A percentile compares a stretch with the other conserved stretches of the same genome.
These are phyloP conservation scores for Apostichopus californicus DNA, from an alignment of 35 echinoderm and acorn worm species.

Conservation along the genomic window DNA sequence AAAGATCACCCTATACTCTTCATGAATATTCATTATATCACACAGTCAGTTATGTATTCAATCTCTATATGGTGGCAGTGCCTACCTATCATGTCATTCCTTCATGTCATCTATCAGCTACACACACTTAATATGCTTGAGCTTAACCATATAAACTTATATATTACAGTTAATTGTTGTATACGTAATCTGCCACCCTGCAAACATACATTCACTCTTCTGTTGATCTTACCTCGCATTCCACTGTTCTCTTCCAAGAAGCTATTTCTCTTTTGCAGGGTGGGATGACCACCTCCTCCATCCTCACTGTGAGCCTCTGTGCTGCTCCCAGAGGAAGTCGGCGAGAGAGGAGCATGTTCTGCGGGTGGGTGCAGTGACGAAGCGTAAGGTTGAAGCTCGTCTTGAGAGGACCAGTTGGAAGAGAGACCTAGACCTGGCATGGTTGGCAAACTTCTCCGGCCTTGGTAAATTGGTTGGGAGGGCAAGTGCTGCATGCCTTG, in stretches of 20 bases:
- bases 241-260: conserved; percentile 97
- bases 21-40: no score
- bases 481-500: neutral
- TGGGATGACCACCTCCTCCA: conserved; percentile 43
- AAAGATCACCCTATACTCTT: no score
- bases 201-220: neutral
- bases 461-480: conserved; percentile 46
- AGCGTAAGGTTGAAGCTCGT: conserved; percentile 60
- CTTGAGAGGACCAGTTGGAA: conserved; percentile 69
- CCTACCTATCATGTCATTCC: no score
- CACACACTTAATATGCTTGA: no score
- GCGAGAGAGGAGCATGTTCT: conserved; percentile 86
- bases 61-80: no score
- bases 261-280: conserved; percentile 74
- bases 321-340: conserved; percentile 75
- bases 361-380: conserved; percentile 48
- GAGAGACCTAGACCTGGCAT: conserved; percentile 45
- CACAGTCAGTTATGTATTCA: no score
- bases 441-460: conserved; percentile 57
- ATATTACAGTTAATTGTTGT: no score
- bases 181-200: no score
- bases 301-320: conserved; percentile 77
- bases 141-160: no score
- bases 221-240: conserved; percentile 85
- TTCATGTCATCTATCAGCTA: no score